Percentiles rank a stretch among this genome's conserved stretches.
phyloP scores from a whole-genome alignment of 2,888 invertebrate species.

The Pandemis heparana region DNA sequence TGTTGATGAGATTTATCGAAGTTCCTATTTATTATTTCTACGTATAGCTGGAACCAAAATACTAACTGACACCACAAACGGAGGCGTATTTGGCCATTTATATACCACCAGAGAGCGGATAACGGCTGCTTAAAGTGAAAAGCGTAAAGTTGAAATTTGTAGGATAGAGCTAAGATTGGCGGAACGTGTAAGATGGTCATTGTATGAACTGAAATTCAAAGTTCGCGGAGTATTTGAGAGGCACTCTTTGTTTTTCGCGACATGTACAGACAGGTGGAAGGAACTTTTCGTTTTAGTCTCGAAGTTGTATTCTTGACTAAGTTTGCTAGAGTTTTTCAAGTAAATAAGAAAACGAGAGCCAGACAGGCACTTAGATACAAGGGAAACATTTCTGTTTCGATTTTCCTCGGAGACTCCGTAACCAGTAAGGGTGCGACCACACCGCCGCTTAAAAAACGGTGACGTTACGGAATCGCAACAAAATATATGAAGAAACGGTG shows the following conservation, averaged over 20 bases:
- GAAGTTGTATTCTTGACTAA: constrained; percentile 19
- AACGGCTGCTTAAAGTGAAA: neutral
- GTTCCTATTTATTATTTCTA: neutral
- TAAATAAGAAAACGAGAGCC: constrained; percentile 7
- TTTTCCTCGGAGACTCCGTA: neutral
- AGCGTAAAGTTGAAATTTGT: constrained; percentile 7
- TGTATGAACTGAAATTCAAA: constrained; percentile 53
- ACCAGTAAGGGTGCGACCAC: too few relatives aligned
- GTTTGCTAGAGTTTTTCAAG: constrained; percentile 16
- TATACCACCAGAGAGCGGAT: neutral
- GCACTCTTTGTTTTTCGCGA: constrained; percentile 54
- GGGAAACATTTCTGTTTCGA: neutral
- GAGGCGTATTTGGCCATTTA: neutral
- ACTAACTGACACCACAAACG: constrained; percentile 11
- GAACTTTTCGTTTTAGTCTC: constrained; percentile 45
- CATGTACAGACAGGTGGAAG: constrained; percentile 52
- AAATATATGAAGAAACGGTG: too few relatives aligned
- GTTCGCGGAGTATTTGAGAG: constrained; percentile 58
- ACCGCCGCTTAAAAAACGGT: too few relatives aligned
- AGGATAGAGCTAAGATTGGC: neutral
- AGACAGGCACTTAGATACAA: neutral
- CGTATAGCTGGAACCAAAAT: constrained; percentile 6
- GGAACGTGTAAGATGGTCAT: constrained; percentile 44
- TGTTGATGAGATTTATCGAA: neutral
- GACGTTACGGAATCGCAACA: too few relatives aligned